phyloP scores from a whole-genome alignment of 2,888 invertebrate species.

The Trilocha varians region DNA sequence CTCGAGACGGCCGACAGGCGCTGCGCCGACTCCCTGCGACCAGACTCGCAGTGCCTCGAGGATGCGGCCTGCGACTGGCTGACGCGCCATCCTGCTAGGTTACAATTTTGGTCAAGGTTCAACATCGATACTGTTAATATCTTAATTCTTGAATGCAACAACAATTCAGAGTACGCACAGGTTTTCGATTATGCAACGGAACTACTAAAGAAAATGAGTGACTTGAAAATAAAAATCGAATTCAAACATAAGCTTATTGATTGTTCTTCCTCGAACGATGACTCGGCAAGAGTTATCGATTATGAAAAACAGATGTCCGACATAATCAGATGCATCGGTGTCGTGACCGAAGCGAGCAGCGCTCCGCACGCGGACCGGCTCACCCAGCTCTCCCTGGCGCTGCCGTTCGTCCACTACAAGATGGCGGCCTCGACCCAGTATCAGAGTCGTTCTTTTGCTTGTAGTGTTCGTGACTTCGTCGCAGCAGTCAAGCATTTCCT shows the following conservation, averaged over 20 bases:
- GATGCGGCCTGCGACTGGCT: constrained; percentile 10
- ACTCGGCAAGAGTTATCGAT: background rate
- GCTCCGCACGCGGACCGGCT: constrained; percentile 6
- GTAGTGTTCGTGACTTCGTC: constrained; percentile 7
- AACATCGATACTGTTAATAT: constrained; percentile 3
- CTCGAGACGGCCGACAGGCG: constrained; percentile 6
- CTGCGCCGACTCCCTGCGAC: background rate
- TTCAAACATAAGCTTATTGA: background rate
- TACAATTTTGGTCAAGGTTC: constrained; percentile 1
- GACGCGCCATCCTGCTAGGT: background rate
- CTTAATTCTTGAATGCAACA: constrained; percentile 14
- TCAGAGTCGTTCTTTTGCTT: constrained; percentile 4
- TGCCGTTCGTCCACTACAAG: constrained; percentile 17
- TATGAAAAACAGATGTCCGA: background rate
- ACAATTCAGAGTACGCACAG: too few relatives aligned
- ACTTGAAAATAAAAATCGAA: too few relatives aligned
- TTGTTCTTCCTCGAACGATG: background rate
- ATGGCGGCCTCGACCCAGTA: constrained; percentile 10
- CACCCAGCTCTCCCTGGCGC: constrained; percentile 3
- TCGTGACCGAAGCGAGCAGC: constrained; percentile 13
- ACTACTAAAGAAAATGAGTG: too few relatives aligned
- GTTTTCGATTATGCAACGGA: too few relatives aligned
- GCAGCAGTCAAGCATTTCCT: background rate
- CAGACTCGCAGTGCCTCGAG: too few relatives aligned
- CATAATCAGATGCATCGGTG: constrained; percentile 3